phyloP scores from a whole-genome alignment of 2,113 vertebrate genomes.

The Phaethornis superciliosus region DNA sequence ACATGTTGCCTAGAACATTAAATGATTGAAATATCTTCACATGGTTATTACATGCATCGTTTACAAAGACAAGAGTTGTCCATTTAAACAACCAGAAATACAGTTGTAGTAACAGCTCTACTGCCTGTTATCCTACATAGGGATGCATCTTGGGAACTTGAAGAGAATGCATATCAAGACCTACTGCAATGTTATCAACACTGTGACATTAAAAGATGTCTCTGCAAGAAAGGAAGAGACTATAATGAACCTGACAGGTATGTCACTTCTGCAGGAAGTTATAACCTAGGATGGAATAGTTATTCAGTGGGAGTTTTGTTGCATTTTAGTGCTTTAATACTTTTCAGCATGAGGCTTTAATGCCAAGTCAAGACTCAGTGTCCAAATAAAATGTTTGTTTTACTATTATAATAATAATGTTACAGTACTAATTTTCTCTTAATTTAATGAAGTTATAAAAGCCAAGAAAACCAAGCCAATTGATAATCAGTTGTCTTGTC shows the following conservation, averaged over 20 bases:
- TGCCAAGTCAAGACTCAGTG: background rate
- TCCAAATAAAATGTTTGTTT: background rate
- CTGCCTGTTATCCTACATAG: constrained; percentile 67
- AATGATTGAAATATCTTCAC: background rate
- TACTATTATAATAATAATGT: background rate
- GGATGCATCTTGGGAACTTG: constrained; percentile 98
- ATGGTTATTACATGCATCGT: background rate
- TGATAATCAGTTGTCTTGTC: background rate
- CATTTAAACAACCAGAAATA: background rate
- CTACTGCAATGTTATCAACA: constrained; percentile 86
- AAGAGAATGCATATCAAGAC: constrained; percentile 92
- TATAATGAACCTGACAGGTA: constrained; percentile 87
- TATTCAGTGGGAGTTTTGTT: background rate
- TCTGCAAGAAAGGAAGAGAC: constrained; percentile 82
- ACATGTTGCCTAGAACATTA: background rate
- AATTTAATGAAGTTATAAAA: background rate
- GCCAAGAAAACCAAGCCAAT: background rate
- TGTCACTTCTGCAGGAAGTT: background rate
- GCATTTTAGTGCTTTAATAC: background rate
- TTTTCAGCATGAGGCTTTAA: background rate
- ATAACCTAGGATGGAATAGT: background rate
- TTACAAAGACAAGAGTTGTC: background rate
- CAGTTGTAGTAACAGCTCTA: background rate
- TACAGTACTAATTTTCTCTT: background rate
- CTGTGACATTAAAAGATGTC: constrained; percentile 86